A percentile compares a stretch with the other conserved stretches of the same genome.
Evolutionary conservation across 2,797 vertebrate species (phyloP).

Genomic region (Rachycentron canadum): DNA sequence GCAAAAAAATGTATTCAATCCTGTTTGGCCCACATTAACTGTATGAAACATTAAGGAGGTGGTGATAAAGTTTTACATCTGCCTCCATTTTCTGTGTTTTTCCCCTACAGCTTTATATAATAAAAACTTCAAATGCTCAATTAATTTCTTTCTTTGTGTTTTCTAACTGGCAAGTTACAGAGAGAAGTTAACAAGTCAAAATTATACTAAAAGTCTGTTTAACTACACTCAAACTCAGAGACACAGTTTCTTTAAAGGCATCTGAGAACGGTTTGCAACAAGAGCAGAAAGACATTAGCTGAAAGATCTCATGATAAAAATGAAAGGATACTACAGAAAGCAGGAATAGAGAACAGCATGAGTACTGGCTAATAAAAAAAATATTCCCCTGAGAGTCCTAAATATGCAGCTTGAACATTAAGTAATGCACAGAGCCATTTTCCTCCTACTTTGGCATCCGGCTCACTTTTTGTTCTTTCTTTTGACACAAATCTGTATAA

Average conservation of each 20-base stretch:
- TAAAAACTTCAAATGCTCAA: neutral
- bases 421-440: neutral
- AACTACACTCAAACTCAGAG: neutral
- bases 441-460: neutral
- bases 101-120: neutral
- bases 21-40: neutral
- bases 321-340: neutral
- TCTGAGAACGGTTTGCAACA: neutral
- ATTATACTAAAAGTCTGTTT: neutral
- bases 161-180: neutral
- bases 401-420: conserved; percentile 3
- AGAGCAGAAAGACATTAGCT: neutral
- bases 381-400: neutral
- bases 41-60: neutral
- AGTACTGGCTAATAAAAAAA: neutral
- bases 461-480: conserved; percentile 7
- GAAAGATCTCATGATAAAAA: neutral
- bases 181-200: neutral
- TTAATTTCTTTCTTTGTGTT: neutral
- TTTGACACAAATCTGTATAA: neutral
- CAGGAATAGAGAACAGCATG: neutral
- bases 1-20: neutral
- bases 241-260: neutral
- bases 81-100: neutral
- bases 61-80: conserved; percentile 10